Conservation (phyloP, 2,797 vertebrate genomes). For the Lateolabrax maculatus region DNA sequence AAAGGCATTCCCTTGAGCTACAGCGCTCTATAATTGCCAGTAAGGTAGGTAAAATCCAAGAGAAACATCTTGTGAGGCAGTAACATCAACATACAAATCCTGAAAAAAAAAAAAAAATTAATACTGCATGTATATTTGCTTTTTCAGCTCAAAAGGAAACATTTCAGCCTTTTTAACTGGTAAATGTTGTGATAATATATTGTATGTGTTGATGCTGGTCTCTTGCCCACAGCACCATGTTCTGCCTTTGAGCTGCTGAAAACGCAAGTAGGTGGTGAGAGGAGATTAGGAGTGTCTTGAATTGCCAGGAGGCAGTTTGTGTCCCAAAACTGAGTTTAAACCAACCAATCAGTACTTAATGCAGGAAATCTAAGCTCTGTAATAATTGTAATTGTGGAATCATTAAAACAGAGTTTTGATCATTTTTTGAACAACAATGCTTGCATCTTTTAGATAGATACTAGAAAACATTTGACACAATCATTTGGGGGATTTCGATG, state of each 20-base stretch:
- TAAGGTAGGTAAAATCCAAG: background rate
- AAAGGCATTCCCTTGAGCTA: background rate
- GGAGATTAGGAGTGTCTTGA: slow-evolving; percentile 39
- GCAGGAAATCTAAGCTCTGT: background rate
- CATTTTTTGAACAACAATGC: background rate
- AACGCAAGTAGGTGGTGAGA: slow-evolving; percentile 41
- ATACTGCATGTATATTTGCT: background rate
- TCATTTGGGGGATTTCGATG: background rate
- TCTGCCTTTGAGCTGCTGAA: slow-evolving; percentile 11
- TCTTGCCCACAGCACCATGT: slow-evolving; percentile 20
- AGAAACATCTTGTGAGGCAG: background rate
- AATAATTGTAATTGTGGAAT: slow-evolving; percentile 22
- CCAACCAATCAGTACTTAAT: slow-evolving; percentile 9
- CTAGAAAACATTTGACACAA: background rate
- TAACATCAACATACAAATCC: background rate
- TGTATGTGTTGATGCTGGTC: background rate
- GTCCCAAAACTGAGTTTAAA: slow-evolving; percentile 26
- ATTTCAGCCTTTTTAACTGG: background rate
- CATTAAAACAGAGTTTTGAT: background rate
- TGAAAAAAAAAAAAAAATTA: background rate
- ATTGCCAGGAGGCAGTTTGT: slow-evolving; percentile 21
- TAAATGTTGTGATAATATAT: background rate
- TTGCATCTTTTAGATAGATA: background rate
- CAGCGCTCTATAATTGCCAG: background rate
- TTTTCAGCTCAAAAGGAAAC: background rate